Base-by-base conservation (phyloP, 2,113 vertebrate species). In the Hyperoodon ampullatus region DNA sequence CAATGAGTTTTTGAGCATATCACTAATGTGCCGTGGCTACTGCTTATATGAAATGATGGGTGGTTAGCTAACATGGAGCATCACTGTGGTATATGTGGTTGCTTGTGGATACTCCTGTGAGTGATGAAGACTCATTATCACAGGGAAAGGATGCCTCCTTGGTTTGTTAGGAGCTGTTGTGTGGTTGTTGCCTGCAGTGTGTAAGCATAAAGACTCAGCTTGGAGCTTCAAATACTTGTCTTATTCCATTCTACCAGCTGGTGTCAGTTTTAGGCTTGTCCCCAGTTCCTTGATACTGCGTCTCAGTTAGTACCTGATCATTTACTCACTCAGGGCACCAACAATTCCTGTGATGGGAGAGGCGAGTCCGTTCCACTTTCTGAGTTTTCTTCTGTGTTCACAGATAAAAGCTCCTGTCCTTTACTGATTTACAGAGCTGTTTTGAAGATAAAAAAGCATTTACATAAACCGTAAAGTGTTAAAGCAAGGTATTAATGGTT, bases 361-460 rank as follows among this genome's bases (percentile, higher is more conserved):
- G 42, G 33, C 13, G 3, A 65, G 30, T 93, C 70, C 16, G 3
- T 71, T 85, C 65, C 12, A 13, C 60, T 77, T 60, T 24, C 23
- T 66, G 61, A 75, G 5, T 50, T 63, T 95, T 70, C 82, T 83
- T 5, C 2, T 53, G 1, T 21, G 74, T 63, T 74, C n/a, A 83
- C 39, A 35, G 19, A 66, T 39, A 42, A n/a, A 91, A 86, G 2
- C 28, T 12, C 12, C 30, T 71, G 4, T 66, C 68, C 68, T 77
- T 61, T 68, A 71, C 55, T 58, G 21, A 68, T 72, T 53, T 61
- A 19, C 8, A 78, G 58, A 23, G n/a, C 50, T 65, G 6, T 89
- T 65, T 92, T 68, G 61, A 90, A 90, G 44, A 35, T 33, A n/a
- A 44, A 89, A 77, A 33, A 21, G n/a, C 55, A 33, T 50, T 81